Percentiles rank a stretch among this genome's conserved stretches.
Conservation (phyloP, 2,797 vertebrate species). For the Mormyrops boulengeri region DNA sequence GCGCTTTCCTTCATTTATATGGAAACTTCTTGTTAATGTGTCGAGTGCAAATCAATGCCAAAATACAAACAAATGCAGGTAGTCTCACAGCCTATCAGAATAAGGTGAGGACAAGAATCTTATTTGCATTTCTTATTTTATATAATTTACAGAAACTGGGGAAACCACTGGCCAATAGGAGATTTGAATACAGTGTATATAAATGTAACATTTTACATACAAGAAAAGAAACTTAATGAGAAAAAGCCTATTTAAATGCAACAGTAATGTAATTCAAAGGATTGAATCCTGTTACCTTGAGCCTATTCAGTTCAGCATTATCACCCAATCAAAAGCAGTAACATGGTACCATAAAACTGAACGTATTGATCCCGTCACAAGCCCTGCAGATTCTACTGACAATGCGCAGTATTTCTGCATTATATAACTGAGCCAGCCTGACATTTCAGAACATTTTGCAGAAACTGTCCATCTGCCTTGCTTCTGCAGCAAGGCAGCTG, state of each 20-base stretch:
- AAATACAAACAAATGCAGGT: neutral
- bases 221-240: neutral
- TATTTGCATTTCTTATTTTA: neutral
- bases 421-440: neutral
- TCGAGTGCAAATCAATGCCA: neutral
- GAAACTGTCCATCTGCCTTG: neutral
- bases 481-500: neutral
- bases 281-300: neutral
- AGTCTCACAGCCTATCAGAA: neutral
- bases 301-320: neutral
- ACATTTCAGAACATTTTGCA: neutral
- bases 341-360: neutral
- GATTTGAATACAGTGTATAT: neutral
- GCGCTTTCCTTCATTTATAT: neutral
- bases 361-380: neutral
- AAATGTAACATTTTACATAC: neutral
- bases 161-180: neutral
- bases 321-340: neutral
- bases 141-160: neutral
- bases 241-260: neutral
- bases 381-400: neutral
- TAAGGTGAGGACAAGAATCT: neutral
- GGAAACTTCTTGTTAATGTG: constrained; percentile 5
- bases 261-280: neutral
- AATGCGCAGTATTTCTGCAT: neutral